phyloP scores from a whole-genome alignment of 2,888 invertebrate genomes.

The Euproctis similis region DNA sequence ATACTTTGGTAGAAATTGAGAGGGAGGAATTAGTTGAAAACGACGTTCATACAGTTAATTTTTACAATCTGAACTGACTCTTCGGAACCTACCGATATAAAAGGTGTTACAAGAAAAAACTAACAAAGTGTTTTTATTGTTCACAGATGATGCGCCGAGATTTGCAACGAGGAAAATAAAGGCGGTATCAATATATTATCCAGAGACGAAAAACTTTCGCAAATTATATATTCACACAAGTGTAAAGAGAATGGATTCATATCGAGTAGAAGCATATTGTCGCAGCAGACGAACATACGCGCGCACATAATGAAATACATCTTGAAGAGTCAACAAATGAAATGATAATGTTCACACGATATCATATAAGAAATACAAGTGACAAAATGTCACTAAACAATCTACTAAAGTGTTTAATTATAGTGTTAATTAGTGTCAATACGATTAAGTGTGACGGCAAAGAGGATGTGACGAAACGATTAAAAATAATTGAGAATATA shows the following conservation, averaged over 20 bases:
- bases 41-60: too few species aligned
- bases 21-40: too few species aligned
- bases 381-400: constrained; percentile 29
- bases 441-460: constrained; percentile 34
- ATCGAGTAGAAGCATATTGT: constrained; percentile 15
- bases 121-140: constrained; percentile 6
- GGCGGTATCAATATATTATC: constrained; percentile 13
- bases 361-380: constrained; percentile 12
- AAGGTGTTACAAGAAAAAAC: too few species aligned
- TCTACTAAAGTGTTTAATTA: constrained; percentile 36
- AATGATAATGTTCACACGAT: constrained; percentile 41
- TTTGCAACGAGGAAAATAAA: constrained; percentile 7
- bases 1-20: too few species aligned
- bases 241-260: constrained; percentile 41
- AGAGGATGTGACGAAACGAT: constrained; percentile 41
- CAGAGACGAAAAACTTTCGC: constrained; percentile 26
- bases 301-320: constrained; percentile 8
- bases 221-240: constrained; percentile 26
- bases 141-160: constrained; percentile 15
- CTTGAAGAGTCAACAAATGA: constrained; percentile 33
- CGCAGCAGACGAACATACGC: constrained; percentile 11
- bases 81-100: too few species aligned
- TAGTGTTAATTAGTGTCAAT: constrained; percentile 36
- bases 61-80: too few species aligned
- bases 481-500: constrained; percentile 49